Evolutionary conservation across 2,888 invertebrate species (phyloP).

Genomic region (Aricia artaxerxes): DNA sequence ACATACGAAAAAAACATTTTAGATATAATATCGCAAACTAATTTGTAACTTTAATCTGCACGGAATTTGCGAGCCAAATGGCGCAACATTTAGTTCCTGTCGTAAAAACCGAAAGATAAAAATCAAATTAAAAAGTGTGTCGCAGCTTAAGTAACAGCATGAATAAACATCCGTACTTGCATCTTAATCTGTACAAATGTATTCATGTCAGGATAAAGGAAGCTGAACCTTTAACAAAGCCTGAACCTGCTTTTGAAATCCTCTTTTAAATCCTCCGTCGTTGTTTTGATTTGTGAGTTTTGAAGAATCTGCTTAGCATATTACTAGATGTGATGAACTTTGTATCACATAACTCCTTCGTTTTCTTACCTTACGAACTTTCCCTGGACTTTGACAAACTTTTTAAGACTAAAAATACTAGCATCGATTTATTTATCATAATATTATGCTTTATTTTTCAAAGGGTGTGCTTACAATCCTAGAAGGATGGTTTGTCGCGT

Average conservation of each 20-base stretch:
- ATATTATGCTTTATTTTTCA: no score
- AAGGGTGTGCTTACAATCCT: no score
- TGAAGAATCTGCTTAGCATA: no score
- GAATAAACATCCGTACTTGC: constrained; percentile 24
- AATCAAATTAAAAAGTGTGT: constrained; percentile 27
- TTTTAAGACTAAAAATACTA: no score
- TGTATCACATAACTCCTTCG: no score
- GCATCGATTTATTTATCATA: no score
- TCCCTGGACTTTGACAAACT: no score
- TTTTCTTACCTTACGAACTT: no score
- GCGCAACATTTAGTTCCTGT: not conserved
- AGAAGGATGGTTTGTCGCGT: no score
- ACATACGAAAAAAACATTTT: no score
- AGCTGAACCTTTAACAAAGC: not conserved
- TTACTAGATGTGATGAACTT: no score
- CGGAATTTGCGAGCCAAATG: constrained; percentile 15
- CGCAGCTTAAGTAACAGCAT: constrained; percentile 13
- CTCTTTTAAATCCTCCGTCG: not conserved
- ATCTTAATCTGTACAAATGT: constrained; percentile 19
- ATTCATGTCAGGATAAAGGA: constrained; percentile 18
- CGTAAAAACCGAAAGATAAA: constrained; percentile 26
- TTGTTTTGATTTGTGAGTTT: not conserved
- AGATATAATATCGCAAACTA: not conserved
- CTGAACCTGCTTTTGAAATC: not conserved
- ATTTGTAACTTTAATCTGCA: constrained; percentile 5